phyloP scores from a whole-genome alignment of 1,140 invertebrate species.

The Eciton burchellii region DNA sequence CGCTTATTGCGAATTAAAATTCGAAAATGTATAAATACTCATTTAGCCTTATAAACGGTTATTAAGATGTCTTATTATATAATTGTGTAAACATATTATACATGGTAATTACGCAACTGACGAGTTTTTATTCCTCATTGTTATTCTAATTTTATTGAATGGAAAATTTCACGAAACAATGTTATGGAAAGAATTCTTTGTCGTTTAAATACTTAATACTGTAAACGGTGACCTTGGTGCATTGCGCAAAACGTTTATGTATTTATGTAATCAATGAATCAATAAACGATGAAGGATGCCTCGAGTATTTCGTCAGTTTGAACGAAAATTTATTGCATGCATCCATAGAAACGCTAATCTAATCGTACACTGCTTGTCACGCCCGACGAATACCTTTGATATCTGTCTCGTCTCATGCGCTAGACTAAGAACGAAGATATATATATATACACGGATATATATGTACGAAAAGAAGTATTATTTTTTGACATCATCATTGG shows the following conservation, averaged over 20 bases:
- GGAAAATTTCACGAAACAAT: not conserved
- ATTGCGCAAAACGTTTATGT: constrained; percentile 28
- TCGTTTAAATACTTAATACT: not conserved
- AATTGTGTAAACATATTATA: not conserved
- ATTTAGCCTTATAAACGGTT: no score
- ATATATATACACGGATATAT: not conserved
- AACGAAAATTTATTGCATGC: not conserved
- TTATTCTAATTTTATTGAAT: not conserved
- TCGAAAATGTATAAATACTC: no score
- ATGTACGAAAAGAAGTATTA: not conserved
- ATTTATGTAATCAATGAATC: constrained; percentile 2
- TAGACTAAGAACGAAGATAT: not conserved
- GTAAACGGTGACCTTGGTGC: not conserved
- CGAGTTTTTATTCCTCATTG: not conserved
- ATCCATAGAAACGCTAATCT: not conserved
- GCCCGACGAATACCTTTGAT: not conserved
- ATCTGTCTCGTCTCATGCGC: constrained; percentile 5
- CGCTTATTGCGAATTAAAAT: no score
- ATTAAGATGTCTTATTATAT: no score
- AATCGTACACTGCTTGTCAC: not conserved
- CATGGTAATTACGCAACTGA: not conserved
- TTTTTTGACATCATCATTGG: not conserved
- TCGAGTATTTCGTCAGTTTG: not conserved
- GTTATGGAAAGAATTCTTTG: not conserved
- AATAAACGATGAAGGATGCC: not conserved